These are phyloP conservation scores for Chaetogeoica ovagalla DNA, from an alignment of 2,888 invertebrate species.

Conservation along the genomic window DNA sequence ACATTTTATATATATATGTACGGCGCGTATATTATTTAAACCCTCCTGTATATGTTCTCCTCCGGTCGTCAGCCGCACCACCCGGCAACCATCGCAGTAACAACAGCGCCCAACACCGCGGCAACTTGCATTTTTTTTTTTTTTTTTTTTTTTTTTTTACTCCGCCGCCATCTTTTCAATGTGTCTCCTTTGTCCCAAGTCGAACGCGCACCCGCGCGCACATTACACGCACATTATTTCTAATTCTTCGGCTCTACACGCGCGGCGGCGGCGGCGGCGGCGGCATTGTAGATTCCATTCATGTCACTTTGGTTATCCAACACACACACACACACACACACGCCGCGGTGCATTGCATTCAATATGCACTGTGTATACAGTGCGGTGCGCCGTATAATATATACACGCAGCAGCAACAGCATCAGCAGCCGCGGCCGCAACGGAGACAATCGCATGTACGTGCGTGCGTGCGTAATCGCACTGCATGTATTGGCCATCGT, in stretches of 20 bases:
- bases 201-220: background rate
- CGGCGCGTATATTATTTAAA: slow-evolving; percentile 17
- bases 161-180: slow-evolving; percentile 35
- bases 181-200: slow-evolving; percentile 39
- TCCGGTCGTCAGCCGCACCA: background rate
- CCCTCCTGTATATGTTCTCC: background rate
- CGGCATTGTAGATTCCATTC: slow-evolving; percentile 50
- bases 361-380: no score
- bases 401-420: background rate
- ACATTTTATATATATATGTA: background rate
- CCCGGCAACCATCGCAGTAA: background rate
- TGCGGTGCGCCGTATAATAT: background rate
- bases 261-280: slow-evolving; percentile 5
- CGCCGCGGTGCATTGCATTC: no score
- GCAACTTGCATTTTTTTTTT: background rate
- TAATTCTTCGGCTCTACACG: slow-evolving; percentile 40
- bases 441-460: slow-evolving; percentile 16
- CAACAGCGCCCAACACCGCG: background rate
- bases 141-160: no score
- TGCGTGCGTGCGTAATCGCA: background rate
- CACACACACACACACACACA: no score
- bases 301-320: slow-evolving; percentile 46
- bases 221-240: slow-evolving; percentile 50
- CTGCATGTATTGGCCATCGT: no score
- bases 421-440: background rate